Base-by-base conservation (phyloP, 2,113 vertebrate species). In the Lepisosteus osseus region DNA sequence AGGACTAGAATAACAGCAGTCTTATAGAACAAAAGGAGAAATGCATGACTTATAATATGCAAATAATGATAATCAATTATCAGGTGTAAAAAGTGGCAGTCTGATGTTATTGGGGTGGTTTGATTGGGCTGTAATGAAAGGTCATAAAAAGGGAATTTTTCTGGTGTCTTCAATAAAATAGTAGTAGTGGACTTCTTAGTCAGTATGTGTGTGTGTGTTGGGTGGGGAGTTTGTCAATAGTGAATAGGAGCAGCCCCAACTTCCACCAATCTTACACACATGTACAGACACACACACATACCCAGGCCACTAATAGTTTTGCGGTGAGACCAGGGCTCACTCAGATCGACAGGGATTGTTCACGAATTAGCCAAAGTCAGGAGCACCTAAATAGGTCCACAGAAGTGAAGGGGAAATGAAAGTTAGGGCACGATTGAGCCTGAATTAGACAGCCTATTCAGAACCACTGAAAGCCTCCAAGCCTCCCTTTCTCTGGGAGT, bases 371-470 rank as follows among this genome's bases (percentile, higher is more conserved):
- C 82, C 80, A 90, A 91, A 96, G 95, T 96, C 94, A 95, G 94
- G 89, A 91, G 87, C 84, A 83, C 79, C 89, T 92, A 91, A 94
- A 93, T 91, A 92, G 86, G 90, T 87, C 78, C 86, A 78, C 91
- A 90, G 83, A 80, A 85, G 83, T 87, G 86, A 91, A 72, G 89
- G 92, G 93, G 93, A 94, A 92, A 89, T 90, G 92, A 90, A 88
- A 92, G 93, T 90, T 92, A 88, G 90, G 90, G 86, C 84, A 91
- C 91, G 95, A 94, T 94, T 93, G 93, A 91, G 92, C 88, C 92
- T 93, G 90, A 94, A 94, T 92, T 93, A 95, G 94, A 89, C 89
- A 85, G 87, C 86, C 92, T 88, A 95, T 96, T 97, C 94, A 97
- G 82, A 84, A 86, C 83, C 72, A 79, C 71, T 94, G 94, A 97